Evolutionary conservation across 2,888 invertebrate species (phyloP).

Genomic region (Creontiades dilutus): DNA sequence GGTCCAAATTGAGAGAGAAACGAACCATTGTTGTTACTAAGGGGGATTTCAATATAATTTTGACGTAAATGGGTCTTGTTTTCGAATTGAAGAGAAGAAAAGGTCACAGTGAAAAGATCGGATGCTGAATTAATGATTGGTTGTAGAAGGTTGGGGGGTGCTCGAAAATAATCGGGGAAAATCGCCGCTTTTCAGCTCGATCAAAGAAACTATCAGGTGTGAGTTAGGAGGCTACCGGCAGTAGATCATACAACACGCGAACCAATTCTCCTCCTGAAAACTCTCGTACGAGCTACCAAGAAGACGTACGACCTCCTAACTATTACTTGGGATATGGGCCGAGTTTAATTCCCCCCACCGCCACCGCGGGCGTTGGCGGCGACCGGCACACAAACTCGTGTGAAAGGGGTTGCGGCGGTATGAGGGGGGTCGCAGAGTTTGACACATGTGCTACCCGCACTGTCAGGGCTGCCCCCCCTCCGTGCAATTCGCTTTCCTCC

Average conservation of each 20-base stretch:
- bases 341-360: constrained; percentile 49
- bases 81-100: too few relatives aligned
- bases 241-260: constrained; percentile 57
- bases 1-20: too few relatives aligned
- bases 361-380: constrained; percentile 23
- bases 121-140: too few relatives aligned
- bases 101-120: too few relatives aligned
- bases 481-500: constrained; percentile 24
- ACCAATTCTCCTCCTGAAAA: constrained; percentile 62
- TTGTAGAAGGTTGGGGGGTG: not conserved
- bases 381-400: constrained; percentile 49
- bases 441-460: constrained; percentile 55
- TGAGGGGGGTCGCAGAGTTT: not conserved
- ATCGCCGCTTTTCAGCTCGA: constrained; percentile 4
- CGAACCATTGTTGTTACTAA: too few relatives aligned
- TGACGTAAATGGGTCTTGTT: too few relatives aligned
- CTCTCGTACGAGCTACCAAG: constrained; percentile 25
- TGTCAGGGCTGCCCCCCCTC: constrained; percentile 19
- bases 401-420: not conserved
- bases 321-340: constrained; percentile 53
- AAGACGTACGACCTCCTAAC: constrained; percentile 57
- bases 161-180: constrained; percentile 6
- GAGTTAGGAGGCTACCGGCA: not conserved
- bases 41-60: too few relatives aligned
- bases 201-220: constrained; percentile 27